Evolutionary conservation across 2,797 vertebrate genomes (phyloP).

Genomic region (Aselliscus stoliczkanus): DNA sequence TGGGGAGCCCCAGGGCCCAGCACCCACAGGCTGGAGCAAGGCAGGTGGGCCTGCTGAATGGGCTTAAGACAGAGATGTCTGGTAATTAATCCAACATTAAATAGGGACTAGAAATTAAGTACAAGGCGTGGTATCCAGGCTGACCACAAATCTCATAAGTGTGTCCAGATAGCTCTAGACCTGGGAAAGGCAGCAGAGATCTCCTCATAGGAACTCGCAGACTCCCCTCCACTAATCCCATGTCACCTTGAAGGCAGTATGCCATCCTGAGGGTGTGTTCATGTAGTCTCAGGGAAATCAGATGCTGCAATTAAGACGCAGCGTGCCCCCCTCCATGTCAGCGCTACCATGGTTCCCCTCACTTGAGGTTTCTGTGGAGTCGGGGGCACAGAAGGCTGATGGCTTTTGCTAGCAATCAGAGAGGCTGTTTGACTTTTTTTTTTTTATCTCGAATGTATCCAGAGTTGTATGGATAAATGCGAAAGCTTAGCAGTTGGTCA

Average conservation of each 20-base stretch:
- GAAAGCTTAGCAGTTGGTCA: conserved; percentile 94
- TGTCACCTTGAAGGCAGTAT: not conserved
- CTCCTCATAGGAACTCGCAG: not conserved
- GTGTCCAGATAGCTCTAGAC: conserved; percentile 2
- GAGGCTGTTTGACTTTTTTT: conserved; percentile 80
- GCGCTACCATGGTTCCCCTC: not conserved
- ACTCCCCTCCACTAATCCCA: not conserved
- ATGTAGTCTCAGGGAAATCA: conserved; percentile 28
- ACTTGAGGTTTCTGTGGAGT: conserved; percentile 33
- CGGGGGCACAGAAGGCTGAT: conserved; percentile 80
- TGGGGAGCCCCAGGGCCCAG: conserved; percentile 57
- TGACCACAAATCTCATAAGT: not conserved
- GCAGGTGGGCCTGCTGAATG: not conserved
- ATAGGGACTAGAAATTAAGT: not conserved
- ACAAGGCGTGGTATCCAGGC: not conserved
- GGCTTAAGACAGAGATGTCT: conserved; percentile 47
- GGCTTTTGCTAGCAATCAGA: conserved; percentile 88
- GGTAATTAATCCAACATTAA: conserved; percentile 52
- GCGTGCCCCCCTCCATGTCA: not conserved
- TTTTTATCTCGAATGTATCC: conserved; percentile 92
- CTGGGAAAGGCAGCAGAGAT: conserved; percentile 11
- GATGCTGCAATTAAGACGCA: conserved; percentile 28
- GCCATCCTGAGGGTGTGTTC: not conserved
- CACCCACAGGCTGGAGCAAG: not conserved
- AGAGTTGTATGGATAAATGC: conserved; percentile 90